Evolutionary conservation across 64 coral and sea anemone species (phyloP).

Genomic region (Montipora cactus): DNA sequence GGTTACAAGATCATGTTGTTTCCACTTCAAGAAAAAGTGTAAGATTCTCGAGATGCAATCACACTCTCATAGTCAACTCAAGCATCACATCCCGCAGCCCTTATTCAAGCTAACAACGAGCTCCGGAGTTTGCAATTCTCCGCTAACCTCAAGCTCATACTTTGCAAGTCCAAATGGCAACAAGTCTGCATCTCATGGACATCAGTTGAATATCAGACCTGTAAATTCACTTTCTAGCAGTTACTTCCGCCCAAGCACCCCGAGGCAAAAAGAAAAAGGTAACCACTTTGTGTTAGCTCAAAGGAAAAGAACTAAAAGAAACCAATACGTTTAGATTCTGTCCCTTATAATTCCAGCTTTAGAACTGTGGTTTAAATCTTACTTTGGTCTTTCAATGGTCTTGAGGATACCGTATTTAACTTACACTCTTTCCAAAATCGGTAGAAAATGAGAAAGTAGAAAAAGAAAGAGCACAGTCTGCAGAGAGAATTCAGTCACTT

Average conservation of each 20-base stretch:
- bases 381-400: neutral
- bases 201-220: slow-evolving; percentile 71
- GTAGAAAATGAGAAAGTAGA: slow-evolving; percentile 75
- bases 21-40: neutral
- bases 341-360: too few relatives aligned
- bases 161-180: slow-evolving; percentile 45
- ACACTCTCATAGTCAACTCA: slow-evolving; percentile 52
- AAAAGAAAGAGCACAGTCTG: slow-evolving; percentile 80
- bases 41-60: slow-evolving; percentile 70
- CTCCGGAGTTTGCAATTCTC: slow-evolving; percentile 46
- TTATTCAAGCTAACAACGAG: slow-evolving; percentile 96
- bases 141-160: slow-evolving; percentile 39
- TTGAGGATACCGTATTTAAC: neutral
- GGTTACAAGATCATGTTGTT: neutral
- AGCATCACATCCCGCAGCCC: slow-evolving; percentile 86
- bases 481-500: slow-evolving; percentile 89
- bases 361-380: too few relatives aligned
- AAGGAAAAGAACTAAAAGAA: too few relatives aligned
- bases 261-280: slow-evolving; percentile 92
- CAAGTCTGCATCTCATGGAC: slow-evolving; percentile 60
- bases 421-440: neutral
- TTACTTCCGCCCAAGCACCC: slow-evolving; percentile 72
- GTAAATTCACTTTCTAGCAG: slow-evolving; percentile 65
- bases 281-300: neutral
- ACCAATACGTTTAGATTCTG: too few relatives aligned